Conservation (phyloP, 2,888 invertebrate species). For the Diachrysia chrysitis region DNA sequence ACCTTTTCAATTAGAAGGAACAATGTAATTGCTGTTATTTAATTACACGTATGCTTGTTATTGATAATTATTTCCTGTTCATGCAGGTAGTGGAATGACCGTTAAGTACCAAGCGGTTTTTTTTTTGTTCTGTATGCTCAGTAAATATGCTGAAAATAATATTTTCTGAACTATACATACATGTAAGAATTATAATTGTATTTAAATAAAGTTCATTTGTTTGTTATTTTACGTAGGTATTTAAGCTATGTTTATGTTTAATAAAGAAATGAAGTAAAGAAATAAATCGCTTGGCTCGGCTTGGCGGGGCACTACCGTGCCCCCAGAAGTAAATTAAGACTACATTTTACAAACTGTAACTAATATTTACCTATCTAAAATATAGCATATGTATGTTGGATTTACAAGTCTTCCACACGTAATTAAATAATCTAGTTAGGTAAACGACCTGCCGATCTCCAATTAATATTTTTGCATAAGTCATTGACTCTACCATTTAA, state of each 20-base stretch:
- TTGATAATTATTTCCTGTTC: constrained; percentile 20
- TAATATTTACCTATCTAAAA: too few species aligned
- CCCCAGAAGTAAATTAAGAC: too few species aligned
- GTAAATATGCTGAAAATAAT: too few species aligned
- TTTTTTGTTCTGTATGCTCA: background rate
- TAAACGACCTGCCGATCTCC: constrained; percentile 29
- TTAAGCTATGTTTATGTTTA: too few species aligned
- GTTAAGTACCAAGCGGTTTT: constrained; percentile 13
- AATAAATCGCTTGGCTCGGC: too few species aligned
- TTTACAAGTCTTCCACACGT: background rate
- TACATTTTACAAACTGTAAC: too few species aligned
- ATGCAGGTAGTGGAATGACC: background rate
- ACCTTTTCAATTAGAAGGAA: constrained; percentile 20
- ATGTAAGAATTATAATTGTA: too few species aligned
- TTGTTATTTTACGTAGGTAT: too few species aligned
- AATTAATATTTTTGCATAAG: constrained; percentile 45
- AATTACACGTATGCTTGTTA: constrained; percentile 12
- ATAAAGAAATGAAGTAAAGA: too few species aligned
- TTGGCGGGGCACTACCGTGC: too few species aligned
- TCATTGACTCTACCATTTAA: constrained; percentile 43
- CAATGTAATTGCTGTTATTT: constrained; percentile 21
- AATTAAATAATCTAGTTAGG: constrained; percentile 28
- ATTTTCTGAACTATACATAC: too few species aligned
- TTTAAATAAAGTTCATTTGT: too few species aligned
- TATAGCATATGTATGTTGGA: background rate